Evolutionary conservation across 2,113 vertebrate species (phyloP), one percentile per base, ranked within the genome.

Genomic region (Psettodes erumei): DNA sequence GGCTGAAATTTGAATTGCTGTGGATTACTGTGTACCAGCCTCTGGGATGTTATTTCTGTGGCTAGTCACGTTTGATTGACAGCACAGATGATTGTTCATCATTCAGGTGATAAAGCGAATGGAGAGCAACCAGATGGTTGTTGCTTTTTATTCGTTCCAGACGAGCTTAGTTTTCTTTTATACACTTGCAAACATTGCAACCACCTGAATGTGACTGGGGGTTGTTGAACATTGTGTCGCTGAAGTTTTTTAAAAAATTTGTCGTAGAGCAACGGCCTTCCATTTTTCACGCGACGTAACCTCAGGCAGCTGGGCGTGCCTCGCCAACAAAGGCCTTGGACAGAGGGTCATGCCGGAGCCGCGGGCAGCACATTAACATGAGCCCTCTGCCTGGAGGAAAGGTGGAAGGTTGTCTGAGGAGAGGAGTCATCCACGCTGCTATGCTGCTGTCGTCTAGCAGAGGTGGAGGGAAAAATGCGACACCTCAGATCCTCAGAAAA

Each of bases 71-170:
- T 75, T 74, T 81, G 74, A 78, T 79, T 84, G 81, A 81, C 70
- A 76, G 58, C 21, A 38, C 25, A 55, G 32, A 88, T 80, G 55
- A 85, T 78, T 77, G 72, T 71, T 80, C 45, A 85, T 86, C 54
- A 64, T 77, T 67, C 54, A 48, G 76, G 53, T 77, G 63, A 80
- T 85, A 56, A 70, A 83, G 23, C 10, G 67, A 43, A 56, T 80
- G 30, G 8, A 61, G 68, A 42, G 6, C 10, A 69, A 70, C 12
- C 71, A 89, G 77, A 81, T 86, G 81, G 67, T 28, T 54, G n/a
- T n/a, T n/a, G n/a, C n/a, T n/a, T n/a, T n/a, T n/a, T n/a, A n/a
- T n/a, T n/a, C n/a, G n/a, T n/a, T n/a, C n/a, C n/a, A n/a, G n/a
- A n/a, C n/a, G n/a, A n/a, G n/a, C n/a, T n/a, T n/a, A n/a, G n/a